Evolutionary conservation across 2,888 invertebrate species (phyloP), one percentile per base, ranked within the genome.

Genomic region (Stenchaetothrips biformis): DNA sequence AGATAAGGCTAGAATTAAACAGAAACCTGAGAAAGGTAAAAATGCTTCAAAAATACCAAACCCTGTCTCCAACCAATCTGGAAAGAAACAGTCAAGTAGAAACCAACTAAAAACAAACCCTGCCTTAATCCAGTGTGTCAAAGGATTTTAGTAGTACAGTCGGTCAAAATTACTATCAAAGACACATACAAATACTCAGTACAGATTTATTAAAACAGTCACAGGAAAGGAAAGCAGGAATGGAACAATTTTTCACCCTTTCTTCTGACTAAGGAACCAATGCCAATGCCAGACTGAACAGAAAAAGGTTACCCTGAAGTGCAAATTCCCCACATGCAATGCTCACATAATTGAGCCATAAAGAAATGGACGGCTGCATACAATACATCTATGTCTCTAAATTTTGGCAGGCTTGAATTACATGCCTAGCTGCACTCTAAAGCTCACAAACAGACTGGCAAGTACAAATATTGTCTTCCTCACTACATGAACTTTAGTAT

Each of bases 291-390:
- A 74, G 25, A 74, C 67, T 74, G 67, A 11, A 74, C 25, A 74
- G 67, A 74, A 74, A 74, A 74, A 4, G 67, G 67, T 74, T 25
- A 74, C 67, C 67, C 67, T 74, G 67, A 74, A 74, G 67, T 74
- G 67, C 67, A 74, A 74, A 25, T 25, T 25, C 67, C 67, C 67
- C 67, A 74, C 67, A 74, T 74, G 67, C 67, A 74, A 74, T 74
- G 67, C 67, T 74, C 67, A 74, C 67, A 74, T 11, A 74, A 74
- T 74, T 74, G 67, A 74, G 67, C 67, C 67, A 74, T 74, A 21
- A 74, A 21, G 67, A 74, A 74, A 74, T 74, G 67, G 67, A 74
- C 67, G 67, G 67, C 67, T 21, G 67, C 25, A 74, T 74, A 74
- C 67, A 74, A 74, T 74, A 74, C 67, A 74, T 74, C 67, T 74